Evolutionary conservation across 2,888 invertebrate genomes (phyloP), one percentile per base, ranked within the genome.

Genomic region (Myopa tessellatipennis): DNA sequence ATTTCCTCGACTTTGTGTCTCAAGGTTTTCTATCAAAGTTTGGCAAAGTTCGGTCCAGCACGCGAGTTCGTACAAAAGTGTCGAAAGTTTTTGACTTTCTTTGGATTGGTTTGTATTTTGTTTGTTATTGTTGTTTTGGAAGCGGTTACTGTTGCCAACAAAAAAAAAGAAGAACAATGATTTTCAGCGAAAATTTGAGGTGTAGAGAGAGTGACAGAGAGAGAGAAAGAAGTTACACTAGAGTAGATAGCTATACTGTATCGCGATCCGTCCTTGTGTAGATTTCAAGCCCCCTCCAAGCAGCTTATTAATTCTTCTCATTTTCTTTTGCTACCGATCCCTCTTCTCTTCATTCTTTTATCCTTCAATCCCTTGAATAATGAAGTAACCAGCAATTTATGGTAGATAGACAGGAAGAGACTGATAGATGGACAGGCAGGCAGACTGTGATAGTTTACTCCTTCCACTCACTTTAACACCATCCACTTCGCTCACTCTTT

Each of bases 1-100:
- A 8, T 70, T 70, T 50, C 18, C 50, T n/a, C 6, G 26, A 34
- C 36, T 70, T 70, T 50, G n/a, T 45, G 4, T 65, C 1, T 55
- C 14, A 55, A 65, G 36, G 4, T 65, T 65, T 65, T 65, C 65
- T 65, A 16, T 36, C 65, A 36, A 14, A 65, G 40, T 65, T 65
- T 26, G 8, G 6, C 38, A n/a, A 34, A 14, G 34, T 63, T 26
- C 12, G 4, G 61, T 34, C 12, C 18, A 63, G 61, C 50, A 50
- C 14, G 50, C 8, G 50, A 50, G 14, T 2, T 2, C 8, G 14
- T 63, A 5, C 34, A 12, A 61, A 61, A 61, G 61, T 61, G 61
- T 61, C 61, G 10, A 61, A 61, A 65, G 14, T 65, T 65, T 65
- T 34, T 65, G 14, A 65, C 65, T 65, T 38, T 3, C 16, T 38